Base-by-base conservation (phyloP, 2,888 invertebrate genomes). In the Dinocampus coccinellae region DNA sequence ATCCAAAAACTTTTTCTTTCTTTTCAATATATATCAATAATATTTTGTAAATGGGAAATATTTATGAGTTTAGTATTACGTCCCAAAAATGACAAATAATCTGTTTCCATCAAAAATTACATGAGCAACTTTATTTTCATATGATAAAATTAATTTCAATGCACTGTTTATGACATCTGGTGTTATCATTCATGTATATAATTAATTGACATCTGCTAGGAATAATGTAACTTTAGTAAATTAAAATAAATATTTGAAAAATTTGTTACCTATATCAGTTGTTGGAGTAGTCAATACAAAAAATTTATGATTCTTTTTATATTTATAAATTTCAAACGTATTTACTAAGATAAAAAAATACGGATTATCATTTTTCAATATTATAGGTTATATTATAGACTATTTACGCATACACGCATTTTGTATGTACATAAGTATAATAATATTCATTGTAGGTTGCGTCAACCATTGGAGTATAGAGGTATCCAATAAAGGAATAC, bases 291-390 rank as follows among this genome's bases (percentile, higher is more conserved):
- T 86, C 9, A 86, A 47, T 0, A 71, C n/a, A 0, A 72, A 77
- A 60, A 85, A 83, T 11, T 78, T 73, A 39, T 70, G 57, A 4
- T 78, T 74, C 7, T 77, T 74, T 3, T 78, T 78, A 2, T 86
- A 42, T 75, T 87, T 85, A 36, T 83, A 84, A 57, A 81, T 70
- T 11, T 86, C 86, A 16, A 60, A 53, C 0, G 86, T 84, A 7
- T 53, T 52, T 67, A 84, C 85, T 11, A 83, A 68, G 4, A 85
- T 34, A 63, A 83, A 87, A 0, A 36, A n/a, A n/a, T n/a, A n/a
- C n/a, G n/a, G n/a, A n/a, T n/a, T n/a, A n/a, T n/a, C n/a, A n/a
- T n/a, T n/a, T n/a, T n/a, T n/a, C n/a, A n/a, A n/a, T n/a, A n/a
- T n/a, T n/a, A n/a, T n/a, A n/a, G n/a, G n/a, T n/a, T n/a, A n/a